Evolutionary conservation across 2,888 invertebrate genomes (phyloP).

Genomic region (Acanthosepion esculentum): DNA sequence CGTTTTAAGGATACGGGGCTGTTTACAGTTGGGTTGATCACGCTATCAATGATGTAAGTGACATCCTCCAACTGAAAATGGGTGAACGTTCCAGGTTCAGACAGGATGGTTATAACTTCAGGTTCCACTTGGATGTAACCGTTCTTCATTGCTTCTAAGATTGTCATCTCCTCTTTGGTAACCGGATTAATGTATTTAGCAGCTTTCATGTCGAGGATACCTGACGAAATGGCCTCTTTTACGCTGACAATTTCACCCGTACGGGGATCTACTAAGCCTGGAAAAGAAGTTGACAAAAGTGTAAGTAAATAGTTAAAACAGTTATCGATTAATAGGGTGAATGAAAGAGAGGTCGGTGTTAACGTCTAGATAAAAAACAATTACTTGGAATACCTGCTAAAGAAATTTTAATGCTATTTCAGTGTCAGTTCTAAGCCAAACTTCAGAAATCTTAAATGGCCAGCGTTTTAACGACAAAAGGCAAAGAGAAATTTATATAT

Average conservation of each 20-base stretch:
- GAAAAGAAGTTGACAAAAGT: constrained; percentile 57
- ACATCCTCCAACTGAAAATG: constrained; percentile 65
- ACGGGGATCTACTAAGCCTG: constrained; percentile 68
- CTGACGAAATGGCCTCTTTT: constrained; percentile 83
- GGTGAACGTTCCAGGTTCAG: constrained; percentile 62
- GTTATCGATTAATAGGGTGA: too few relatives aligned
- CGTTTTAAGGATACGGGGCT: constrained; percentile 64
- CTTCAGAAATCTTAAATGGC: too few relatives aligned
- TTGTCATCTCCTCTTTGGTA: constrained; percentile 76
- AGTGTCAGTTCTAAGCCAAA: too few relatives aligned
- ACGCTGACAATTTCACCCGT: constrained; percentile 79
- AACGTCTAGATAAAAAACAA: too few relatives aligned
- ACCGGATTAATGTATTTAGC: constrained; percentile 78
- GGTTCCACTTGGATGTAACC: constrained; percentile 78
- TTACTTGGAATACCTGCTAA: too few relatives aligned
- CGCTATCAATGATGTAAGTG: constrained; percentile 61
- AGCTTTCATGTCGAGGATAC: constrained; percentile 84
- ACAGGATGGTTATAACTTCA: constrained; percentile 55
- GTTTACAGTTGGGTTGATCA: constrained; percentile 65
- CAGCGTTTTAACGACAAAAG: too few relatives aligned
- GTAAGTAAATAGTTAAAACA: neutral
- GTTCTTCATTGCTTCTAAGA: constrained; percentile 83
- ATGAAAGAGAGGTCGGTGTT: too few relatives aligned
- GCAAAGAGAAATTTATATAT: too few relatives aligned
- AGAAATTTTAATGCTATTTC: too few relatives aligned